Conservation (phyloP, 2,888 invertebrate genomes). For the Galerucella nymphaeae region DNA sequence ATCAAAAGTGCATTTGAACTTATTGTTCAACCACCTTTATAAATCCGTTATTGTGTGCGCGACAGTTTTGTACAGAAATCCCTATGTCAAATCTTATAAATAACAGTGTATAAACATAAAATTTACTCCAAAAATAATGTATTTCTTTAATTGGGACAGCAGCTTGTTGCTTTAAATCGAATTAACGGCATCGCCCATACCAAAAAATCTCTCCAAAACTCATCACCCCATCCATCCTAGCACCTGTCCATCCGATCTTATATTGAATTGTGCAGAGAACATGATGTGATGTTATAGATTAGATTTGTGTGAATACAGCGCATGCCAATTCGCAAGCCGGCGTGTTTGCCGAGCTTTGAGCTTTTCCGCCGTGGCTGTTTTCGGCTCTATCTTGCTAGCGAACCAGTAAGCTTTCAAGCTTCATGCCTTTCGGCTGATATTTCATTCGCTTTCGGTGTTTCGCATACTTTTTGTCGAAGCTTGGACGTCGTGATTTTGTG, state of each 20-base stretch:
- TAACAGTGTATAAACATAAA: neutral
- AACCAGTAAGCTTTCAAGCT: constrained; percentile 59
- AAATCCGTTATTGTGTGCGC: too few relatives aligned
- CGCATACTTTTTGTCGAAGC: constrained; percentile 18
- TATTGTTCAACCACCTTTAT: too few relatives aligned
- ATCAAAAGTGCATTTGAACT: too few relatives aligned
- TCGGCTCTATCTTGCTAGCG: constrained; percentile 29
- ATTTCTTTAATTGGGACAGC: neutral
- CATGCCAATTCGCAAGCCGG: constrained; percentile 58
- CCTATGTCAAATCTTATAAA: too few relatives aligned
- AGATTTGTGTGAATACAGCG: constrained; percentile 60
- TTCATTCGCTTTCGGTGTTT: constrained; percentile 29
- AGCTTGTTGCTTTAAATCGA: constrained; percentile 33
- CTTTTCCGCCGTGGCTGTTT: constrained; percentile 35
- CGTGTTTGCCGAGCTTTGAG: constrained; percentile 54
- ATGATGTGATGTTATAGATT: constrained; percentile 64
- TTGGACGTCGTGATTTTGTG: constrained; percentile 20
- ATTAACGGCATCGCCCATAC: constrained; percentile 27
- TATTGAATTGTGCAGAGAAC: constrained; percentile 53
- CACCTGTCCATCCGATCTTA: constrained; percentile 49
- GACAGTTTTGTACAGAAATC: too few relatives aligned
- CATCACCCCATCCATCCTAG: constrained; percentile 35
- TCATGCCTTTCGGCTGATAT: constrained; percentile 50
- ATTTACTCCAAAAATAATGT: neutral
- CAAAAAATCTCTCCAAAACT: constrained; percentile 29